Evolutionary conservation across 2,797 vertebrate genomes (phyloP).

Genomic region (Psittacula echo): DNA sequence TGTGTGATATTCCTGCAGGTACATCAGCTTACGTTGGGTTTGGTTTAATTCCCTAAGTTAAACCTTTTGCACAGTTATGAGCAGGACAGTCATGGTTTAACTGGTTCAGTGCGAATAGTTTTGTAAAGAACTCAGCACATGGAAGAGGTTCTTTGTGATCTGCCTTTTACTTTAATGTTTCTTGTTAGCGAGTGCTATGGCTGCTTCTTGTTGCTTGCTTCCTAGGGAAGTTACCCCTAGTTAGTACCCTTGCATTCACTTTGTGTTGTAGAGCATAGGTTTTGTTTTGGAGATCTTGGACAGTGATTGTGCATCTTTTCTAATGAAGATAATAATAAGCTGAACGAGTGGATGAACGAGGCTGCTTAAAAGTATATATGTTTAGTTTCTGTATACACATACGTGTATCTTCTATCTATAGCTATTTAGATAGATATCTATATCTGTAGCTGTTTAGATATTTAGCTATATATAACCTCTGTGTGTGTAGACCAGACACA

Average conservation of each 20-base stretch:
- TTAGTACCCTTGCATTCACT: background rate
- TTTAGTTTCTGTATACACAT: background rate
- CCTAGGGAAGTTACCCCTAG: background rate
- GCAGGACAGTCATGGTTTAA: background rate
- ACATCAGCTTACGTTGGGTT: background rate
- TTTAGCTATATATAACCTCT: too few relatives aligned
- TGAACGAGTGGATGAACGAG: background rate
- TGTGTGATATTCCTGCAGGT: slow-evolving; percentile 95
- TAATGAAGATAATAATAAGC: background rate
- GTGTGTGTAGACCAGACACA: background rate
- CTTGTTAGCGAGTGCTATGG: background rate
- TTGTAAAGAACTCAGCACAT: rapidly evolving
- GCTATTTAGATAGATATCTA: background rate
- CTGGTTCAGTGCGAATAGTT: background rate
- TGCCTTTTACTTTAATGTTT: background rate
- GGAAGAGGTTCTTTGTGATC: background rate
- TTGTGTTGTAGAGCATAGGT: background rate
- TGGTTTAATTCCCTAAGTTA: background rate
- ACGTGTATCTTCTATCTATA: background rate
- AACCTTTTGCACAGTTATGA: background rate
- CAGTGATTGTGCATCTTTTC: background rate
- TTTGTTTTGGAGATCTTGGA: background rate
- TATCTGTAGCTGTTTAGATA: background rate
- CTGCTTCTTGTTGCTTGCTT: background rate
- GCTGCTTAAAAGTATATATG: background rate